These are phyloP conservation scores for Pardalotus punctatus DNA, from an alignment of 2,113 vertebrate genomes.

Conservation along the genomic window DNA sequence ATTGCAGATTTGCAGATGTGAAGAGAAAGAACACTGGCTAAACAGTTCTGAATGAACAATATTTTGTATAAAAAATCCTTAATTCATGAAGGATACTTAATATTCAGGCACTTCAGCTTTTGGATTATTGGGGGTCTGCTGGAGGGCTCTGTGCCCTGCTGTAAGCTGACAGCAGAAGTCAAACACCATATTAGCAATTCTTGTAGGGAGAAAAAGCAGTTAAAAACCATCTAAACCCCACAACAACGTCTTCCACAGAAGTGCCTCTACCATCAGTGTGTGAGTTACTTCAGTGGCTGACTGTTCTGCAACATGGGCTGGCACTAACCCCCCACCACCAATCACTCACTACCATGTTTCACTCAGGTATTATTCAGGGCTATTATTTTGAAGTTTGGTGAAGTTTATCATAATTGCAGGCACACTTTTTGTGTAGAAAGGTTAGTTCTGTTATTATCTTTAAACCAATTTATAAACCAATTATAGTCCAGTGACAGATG, in stretches of 20 bases:
- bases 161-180: neutral
- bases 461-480: slow-evolving; percentile 31
- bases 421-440: neutral
- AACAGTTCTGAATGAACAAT: neutral
- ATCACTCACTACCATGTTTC: neutral
- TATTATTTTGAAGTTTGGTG: neutral
- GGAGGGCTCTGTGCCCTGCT: neutral
- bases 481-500: neutral
- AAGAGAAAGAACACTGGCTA: neutral
- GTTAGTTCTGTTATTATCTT: slow-evolving; percentile 1
- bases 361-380: neutral
- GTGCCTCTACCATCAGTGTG: neutral
- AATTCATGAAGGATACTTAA: neutral
- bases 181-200: neutral
- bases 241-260: neutral
- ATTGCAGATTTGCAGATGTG: neutral
- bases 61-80: neutral
- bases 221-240: neutral
- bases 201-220: neutral
- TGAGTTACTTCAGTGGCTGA: neutral
- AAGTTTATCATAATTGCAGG: neutral
- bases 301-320: neutral
- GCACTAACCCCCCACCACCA: neutral
- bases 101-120: neutral
- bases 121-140: accelerated